These are phyloP conservation scores for Eupristina koningsbergeri DNA, from an alignment of 1,140 invertebrate species.

Conservation along the genomic window DNA sequence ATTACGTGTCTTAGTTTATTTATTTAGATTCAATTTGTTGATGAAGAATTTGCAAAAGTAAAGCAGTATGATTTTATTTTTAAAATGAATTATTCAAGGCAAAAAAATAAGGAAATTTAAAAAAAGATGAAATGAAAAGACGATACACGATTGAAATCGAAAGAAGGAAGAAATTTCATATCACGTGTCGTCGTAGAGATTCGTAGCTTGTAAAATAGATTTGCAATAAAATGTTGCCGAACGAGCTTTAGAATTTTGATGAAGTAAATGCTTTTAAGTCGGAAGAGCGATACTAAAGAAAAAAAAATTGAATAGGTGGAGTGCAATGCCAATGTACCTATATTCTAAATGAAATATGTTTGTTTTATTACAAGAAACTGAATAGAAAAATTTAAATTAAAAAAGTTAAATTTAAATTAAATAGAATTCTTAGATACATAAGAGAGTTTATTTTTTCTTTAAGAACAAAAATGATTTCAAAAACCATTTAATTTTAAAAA, in stretches of 20 bases:
- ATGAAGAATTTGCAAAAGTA: slow-evolving; percentile 19
- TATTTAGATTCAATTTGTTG: neutral
- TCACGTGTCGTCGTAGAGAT: slow-evolving; percentile 57
- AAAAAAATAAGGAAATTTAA: neutral
- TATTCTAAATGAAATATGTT: too few species aligned
- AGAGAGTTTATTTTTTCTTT: too few species aligned
- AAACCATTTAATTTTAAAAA: too few species aligned
- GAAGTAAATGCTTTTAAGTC: slow-evolving; percentile 55
- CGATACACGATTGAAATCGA: neutral
- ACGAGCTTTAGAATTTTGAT: slow-evolving; percentile 66
- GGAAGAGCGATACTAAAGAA: neutral
- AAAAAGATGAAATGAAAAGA: neutral
- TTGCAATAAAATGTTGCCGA: slow-evolving; percentile 68
- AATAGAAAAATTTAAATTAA: too few species aligned
- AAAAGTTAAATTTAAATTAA: too few species aligned
- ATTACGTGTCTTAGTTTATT: neutral
- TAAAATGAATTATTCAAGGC: neutral
- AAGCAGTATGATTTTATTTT: neutral
- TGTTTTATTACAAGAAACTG: too few species aligned
- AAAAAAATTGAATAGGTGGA: slow-evolving; percentile 35
- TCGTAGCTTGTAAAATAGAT: slow-evolving; percentile 67
- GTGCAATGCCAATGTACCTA: neutral
- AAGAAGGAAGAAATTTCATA: slow-evolving; percentile 20
- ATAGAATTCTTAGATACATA: too few species aligned
- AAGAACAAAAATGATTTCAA: too few species aligned